Percentiles rank a stretch among this genome's conserved stretches.
Evolutionary conservation across 1,140 invertebrate genomes (phyloP).

Genomic region (Drosophila teissieri): DNA sequence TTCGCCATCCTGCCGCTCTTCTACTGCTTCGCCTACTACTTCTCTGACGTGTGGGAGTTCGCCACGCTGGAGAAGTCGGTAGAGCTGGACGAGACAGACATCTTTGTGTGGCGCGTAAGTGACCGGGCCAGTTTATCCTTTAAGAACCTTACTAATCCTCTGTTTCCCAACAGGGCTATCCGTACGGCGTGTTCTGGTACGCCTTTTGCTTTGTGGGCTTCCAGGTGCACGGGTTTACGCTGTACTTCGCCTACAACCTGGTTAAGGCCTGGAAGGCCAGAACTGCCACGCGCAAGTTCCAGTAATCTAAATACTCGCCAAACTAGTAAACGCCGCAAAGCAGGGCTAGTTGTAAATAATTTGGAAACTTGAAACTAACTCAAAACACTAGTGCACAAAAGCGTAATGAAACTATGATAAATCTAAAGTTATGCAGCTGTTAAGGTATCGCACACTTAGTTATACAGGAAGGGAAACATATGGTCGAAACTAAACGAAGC

Average conservation of each 20-base stretch:
- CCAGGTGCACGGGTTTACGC: conserved; percentile 95
- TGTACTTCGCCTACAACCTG: conserved; percentile 95
- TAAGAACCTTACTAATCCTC: background rate
- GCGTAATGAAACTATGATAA: conserved; percentile 54
- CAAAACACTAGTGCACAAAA: conserved; percentile 66
- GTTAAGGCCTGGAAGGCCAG: conserved; percentile 93
- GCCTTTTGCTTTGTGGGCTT: conserved; percentile 94
- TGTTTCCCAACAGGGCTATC: conserved; percentile 89
- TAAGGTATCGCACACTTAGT: conserved; percentile 73
- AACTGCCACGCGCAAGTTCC: conserved; percentile 86
- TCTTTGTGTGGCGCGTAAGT: conserved; percentile 92
- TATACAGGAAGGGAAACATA: conserved; percentile 55
- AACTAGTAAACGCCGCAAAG: conserved; percentile 61
- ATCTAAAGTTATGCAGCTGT: conserved; percentile 61
- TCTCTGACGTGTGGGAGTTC: conserved; percentile 93
- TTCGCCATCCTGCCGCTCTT: conserved; percentile 93
- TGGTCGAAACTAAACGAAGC: conserved; percentile 45
- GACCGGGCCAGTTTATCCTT: background rate
- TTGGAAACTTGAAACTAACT: conserved; percentile 61
- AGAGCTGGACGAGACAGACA: conserved; percentile 87
- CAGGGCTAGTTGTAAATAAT: conserved; percentile 78
- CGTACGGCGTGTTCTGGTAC: conserved; percentile 97
- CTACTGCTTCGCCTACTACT: conserved; percentile 93
- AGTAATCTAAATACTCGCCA: conserved; percentile 83
- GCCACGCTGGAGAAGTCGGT: conserved; percentile 88